phyloP scores from a whole-genome alignment of 2,797 vertebrate genomes.

The Esox masquinongy region DNA sequence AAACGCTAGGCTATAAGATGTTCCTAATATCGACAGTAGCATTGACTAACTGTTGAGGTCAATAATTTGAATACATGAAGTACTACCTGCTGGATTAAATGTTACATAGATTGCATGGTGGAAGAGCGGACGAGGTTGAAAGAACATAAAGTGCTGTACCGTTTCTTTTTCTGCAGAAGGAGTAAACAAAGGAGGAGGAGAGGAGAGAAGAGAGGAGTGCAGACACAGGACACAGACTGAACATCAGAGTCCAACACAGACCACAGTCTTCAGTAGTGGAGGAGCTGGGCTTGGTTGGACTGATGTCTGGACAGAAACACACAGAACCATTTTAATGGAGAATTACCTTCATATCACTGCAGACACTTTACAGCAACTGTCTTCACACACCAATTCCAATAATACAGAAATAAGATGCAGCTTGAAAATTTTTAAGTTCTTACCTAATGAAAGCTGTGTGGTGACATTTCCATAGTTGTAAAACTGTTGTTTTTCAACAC shows the following conservation, averaged over 20 bases:
- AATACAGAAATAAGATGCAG: not conserved
- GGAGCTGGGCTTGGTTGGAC: not conserved
- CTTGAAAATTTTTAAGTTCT: too few relatives aligned
- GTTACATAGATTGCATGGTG: not conserved
- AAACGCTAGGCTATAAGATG: too few relatives aligned
- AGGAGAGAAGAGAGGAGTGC: slow-evolving; percentile 12
- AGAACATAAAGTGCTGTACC: not conserved
- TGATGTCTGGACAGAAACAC: not conserved
- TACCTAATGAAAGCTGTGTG: not conserved
- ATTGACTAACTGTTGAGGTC: too few relatives aligned
- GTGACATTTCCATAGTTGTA: not conserved
- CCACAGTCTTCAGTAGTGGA: not conserved
- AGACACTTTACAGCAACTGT: too few relatives aligned
- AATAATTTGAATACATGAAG: not conserved
- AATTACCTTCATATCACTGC: too few relatives aligned
- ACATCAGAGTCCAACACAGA: slow-evolving; percentile 10
- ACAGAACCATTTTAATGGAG: not conserved
- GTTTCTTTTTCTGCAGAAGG: slow-evolving; percentile 1
- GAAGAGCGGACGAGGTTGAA: too few relatives aligned
- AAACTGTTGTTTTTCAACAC: not conserved
- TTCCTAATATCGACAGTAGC: too few relatives aligned
- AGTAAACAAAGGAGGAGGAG: slow-evolving; percentile 1
- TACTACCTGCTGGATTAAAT: not conserved
- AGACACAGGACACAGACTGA: slow-evolving; percentile 4
- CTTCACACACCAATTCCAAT: not conserved